Evolutionary conservation across 2,797 vertebrate species (phyloP), one percentile per base, ranked within the genome.

Genomic region (Pteropus rufus): DNA sequence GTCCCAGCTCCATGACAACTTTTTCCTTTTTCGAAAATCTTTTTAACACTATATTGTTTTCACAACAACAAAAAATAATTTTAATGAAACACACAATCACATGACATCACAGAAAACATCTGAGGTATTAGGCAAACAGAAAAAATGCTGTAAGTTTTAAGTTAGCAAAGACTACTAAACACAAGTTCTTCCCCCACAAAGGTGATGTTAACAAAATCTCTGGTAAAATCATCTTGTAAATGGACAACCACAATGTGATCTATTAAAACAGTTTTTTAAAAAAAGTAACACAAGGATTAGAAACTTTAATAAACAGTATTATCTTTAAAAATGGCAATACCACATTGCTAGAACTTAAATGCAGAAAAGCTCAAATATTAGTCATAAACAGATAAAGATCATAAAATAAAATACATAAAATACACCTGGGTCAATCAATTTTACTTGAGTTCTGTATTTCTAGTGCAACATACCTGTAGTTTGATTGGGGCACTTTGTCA

Each of bases 401-500:
- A 56, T 52, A 69, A 76, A 86, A 92, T 44, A 67, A 49, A 49
- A 49, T 16, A 49, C 9, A 49, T 49, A 49, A 49, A 49, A 44
- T 52, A 54, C 15, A 49, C 31, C 1, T 24, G 7, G 21, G 29
- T 54, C 2, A 85, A 91, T 56, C 10, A 58, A 75, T 36, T 41
- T 77, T 54, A 93, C 93, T 21, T 39, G 14, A 11, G n/a, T 39
- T 65, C 39, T 94, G 11, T 67, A 56, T 89, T 98, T 94, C 18
- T 29, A 69, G 18, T 36, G 9, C 64, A 67, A 70, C 77, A 41
- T 97, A 99, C 99, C 99, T 98, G 99, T 99, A 79, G 99, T 99
- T 97, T 99, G 99, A 98, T 99, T 98, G 39, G 99, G 99, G 96
- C 99, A 99, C 97, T 99, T 99, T 0, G 99, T 99, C 93, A 99